These are phyloP conservation scores for Neodiprion lecontei DNA, from an alignment of 1,140 invertebrate species.

Conservation along the genomic window DNA sequence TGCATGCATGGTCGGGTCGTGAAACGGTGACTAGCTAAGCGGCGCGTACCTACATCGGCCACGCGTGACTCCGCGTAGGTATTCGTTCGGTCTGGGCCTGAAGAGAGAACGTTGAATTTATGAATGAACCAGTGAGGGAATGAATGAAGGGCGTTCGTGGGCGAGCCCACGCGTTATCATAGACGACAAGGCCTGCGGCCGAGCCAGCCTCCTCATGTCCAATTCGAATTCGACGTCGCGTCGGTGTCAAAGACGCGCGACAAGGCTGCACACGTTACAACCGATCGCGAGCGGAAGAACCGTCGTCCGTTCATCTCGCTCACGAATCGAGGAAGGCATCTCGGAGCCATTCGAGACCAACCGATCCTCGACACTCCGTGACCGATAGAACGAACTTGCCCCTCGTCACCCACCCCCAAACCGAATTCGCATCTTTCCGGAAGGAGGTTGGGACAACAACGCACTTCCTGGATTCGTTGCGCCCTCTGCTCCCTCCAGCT, in stretches of 20 bases:
- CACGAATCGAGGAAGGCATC: too few species aligned
- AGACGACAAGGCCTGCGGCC: slow-evolving; percentile 22
- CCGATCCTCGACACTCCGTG: too few species aligned
- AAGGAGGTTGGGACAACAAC: too few species aligned
- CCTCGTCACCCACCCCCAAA: too few species aligned
- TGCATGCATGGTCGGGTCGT: background rate
- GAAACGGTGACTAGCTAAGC: slow-evolving; percentile 16
- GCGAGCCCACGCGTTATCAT: slow-evolving; percentile 21
- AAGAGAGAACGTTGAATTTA: slow-evolving; percentile 22
- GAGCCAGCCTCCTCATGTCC: background rate
- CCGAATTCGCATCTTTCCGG: too few species aligned
- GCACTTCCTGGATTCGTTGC: too few species aligned
- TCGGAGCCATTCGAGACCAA: too few species aligned
- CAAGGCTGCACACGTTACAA: background rate
- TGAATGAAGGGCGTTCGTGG: slow-evolving; percentile 52
- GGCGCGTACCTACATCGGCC: background rate
- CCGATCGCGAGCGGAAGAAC: too few species aligned
- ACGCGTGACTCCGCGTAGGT: background rate
- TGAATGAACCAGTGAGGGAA: slow-evolving; percentile 38
- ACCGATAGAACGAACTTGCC: too few species aligned
- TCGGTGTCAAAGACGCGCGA: slow-evolving; percentile 17
- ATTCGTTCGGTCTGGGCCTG: background rate
- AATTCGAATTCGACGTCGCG: too few species aligned
- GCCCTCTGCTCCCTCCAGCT: background rate
- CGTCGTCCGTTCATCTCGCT: too few species aligned